Percentiles rank a stretch among this genome's conserved stretches.
Evolutionary conservation across 2,888 invertebrate species (phyloP).

Genomic region (Trimorus sp.): DNA sequence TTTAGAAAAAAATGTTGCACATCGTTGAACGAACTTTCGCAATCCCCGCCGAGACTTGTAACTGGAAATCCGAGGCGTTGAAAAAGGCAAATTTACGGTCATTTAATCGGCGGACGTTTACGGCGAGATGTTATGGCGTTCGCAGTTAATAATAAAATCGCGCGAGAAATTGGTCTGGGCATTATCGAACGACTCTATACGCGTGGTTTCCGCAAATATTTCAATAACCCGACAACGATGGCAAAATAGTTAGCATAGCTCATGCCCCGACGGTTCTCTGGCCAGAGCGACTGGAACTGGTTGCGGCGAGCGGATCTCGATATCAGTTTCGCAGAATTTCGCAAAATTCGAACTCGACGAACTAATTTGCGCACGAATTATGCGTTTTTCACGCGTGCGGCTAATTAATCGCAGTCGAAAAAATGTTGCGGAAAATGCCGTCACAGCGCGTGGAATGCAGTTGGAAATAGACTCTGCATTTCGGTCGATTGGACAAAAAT

Average conservation of each 20-base stretch:
- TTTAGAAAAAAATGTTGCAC: too few relatives aligned
- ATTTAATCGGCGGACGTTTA: slow-evolving; percentile 44
- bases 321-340: slow-evolving; percentile 59
- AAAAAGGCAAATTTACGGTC: slow-evolving; percentile 32
- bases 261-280: slow-evolving; percentile 43
- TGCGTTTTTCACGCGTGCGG: slow-evolving; percentile 42
- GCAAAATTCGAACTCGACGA: slow-evolving; percentile 51
- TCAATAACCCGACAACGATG: slow-evolving; percentile 74
- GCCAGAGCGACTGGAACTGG: slow-evolving; percentile 66
- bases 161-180: slow-evolving; percentile 44
- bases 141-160: slow-evolving; percentile 41
- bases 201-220: slow-evolving; percentile 77
- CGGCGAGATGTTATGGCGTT: slow-evolving; percentile 33
- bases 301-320: slow-evolving; percentile 63
- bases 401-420: slow-evolving; percentile 24
- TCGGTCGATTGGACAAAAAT: too few relatives aligned
- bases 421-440: too few relatives aligned
- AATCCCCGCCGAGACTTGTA: too few relatives aligned
- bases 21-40: too few relatives aligned
- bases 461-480: too few relatives aligned
- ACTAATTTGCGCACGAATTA: slow-evolving; percentile 53
- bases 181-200: slow-evolving; percentile 70
- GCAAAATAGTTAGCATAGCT: slow-evolving; percentile 76
- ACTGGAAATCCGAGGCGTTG: background rate
- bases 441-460: too few relatives aligned